Conservation (phyloP, 2,888 invertebrate genomes). For the Leuctra nigra region DNA sequence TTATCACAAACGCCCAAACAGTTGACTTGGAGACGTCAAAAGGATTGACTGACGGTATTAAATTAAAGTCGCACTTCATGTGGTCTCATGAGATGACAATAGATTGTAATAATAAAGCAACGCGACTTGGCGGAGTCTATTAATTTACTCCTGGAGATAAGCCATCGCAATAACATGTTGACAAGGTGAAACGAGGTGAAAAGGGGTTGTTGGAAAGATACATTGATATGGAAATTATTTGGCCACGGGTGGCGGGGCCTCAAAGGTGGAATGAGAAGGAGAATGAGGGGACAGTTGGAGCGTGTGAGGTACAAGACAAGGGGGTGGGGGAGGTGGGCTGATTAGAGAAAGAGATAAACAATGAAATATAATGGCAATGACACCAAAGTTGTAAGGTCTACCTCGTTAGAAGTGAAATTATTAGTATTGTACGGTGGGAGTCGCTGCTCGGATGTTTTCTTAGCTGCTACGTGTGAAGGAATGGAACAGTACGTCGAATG, state of each 20-base stretch:
- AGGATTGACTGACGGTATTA: neutral
- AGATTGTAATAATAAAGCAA: slow-evolving; percentile 1
- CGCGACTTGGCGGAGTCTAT: neutral
- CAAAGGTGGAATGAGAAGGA: neutral
- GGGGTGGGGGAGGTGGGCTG: slow-evolving; percentile 6
- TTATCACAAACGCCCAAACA: slow-evolving; percentile 2
- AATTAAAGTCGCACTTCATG: slow-evolving; percentile 7
- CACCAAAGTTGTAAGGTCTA: slow-evolving; percentile 2
- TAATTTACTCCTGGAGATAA: slow-evolving; percentile 10
- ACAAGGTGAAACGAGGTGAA: slow-evolving; percentile 9
- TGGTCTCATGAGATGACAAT: slow-evolving; percentile 7
- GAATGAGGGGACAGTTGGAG: neutral
- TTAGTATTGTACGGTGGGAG: slow-evolving; percentile 3
- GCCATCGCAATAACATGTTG: slow-evolving; percentile 11
- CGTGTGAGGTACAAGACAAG: neutral
- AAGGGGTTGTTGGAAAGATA: slow-evolving; percentile 14
- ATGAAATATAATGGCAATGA: slow-evolving; percentile 11
- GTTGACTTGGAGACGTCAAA: slow-evolving; percentile 2
- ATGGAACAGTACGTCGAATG: neutral
- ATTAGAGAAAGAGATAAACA: slow-evolving; percentile 1
- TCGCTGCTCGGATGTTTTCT: neutral
- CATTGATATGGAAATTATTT: slow-evolving; percentile 16
- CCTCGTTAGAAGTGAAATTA: neutral
- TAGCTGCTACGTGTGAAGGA: neutral
- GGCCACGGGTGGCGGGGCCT: slow-evolving; percentile 5